phyloP scores from a whole-genome alignment of 2,113 vertebrate genomes.

The Hippocampus abdominalis region DNA sequence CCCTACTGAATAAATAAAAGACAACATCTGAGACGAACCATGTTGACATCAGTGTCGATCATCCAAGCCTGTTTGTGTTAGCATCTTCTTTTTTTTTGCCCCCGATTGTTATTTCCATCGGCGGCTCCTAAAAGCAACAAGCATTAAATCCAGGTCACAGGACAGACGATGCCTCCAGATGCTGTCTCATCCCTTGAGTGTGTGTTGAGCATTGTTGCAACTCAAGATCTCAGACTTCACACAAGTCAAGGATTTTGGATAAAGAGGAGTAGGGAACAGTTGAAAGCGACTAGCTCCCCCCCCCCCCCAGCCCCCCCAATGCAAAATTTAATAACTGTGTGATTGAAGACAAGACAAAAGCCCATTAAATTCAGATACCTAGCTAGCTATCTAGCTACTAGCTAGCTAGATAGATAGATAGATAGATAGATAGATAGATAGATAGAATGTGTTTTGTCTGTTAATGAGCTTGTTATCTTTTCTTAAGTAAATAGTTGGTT shows the following conservation, averaged over 20 bases:
- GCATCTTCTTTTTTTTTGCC: conserved; percentile 1
- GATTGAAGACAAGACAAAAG: not conserved
- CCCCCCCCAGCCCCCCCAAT: too few species aligned
- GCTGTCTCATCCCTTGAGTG: not conserved
- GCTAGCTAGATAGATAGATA: too few species aligned
- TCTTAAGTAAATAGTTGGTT: too few species aligned
- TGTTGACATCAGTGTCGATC: not conserved
- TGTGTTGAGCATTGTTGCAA: conserved; percentile 19
- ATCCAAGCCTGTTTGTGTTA: not conserved
- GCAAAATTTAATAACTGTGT: not conserved
- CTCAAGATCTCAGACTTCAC: conserved; percentile 1
- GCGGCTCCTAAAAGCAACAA: conserved; percentile 21
- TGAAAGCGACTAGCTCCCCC: not conserved
- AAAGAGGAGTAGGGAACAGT: not conserved
- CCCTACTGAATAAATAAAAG: not conserved
- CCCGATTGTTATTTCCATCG: conserved; percentile 17
- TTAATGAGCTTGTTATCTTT: too few species aligned
- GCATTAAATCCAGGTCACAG: conserved; percentile 47
- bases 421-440: too few species aligned
- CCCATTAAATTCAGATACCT: not conserved
- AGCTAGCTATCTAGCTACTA: too few species aligned
- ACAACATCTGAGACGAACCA: not conserved
- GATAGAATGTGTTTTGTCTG: too few species aligned
- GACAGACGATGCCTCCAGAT: conserved; percentile 29
- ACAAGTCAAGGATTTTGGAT: conserved; percentile 12